Conservation (phyloP, 64 coral and sea anemone species). For the Hydrozoanthus tunicans region DNA sequence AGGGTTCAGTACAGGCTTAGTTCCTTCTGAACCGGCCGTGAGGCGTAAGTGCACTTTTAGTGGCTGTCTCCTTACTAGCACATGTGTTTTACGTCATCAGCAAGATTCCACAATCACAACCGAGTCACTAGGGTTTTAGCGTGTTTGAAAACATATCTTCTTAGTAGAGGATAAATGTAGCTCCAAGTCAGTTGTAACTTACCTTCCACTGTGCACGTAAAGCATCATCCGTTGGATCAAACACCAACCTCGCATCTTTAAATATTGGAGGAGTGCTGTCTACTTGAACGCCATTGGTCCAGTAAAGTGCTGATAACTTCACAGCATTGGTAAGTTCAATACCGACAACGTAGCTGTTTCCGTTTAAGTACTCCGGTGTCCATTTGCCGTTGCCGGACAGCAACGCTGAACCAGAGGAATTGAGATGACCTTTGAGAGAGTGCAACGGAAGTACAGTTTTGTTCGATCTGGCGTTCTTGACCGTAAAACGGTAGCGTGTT, state of each 20-base stretch:
- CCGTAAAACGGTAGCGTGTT: slow-evolving; percentile 66
- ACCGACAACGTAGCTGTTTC: slow-evolving; percentile 75
- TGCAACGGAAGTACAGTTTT: slow-evolving; percentile 73
- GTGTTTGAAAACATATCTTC: no score
- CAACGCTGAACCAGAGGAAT: slow-evolving; percentile 65
- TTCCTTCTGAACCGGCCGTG: no score
- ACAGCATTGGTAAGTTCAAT: slow-evolving; percentile 83
- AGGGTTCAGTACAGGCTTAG: no score
- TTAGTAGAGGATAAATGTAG: neutral
- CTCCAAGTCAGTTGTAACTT: neutral
- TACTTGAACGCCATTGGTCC: slow-evolving; percentile 83
- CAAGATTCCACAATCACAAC: neutral
- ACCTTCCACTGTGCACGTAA: slow-evolving; percentile 70
- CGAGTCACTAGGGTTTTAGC: no score
- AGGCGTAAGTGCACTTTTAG: no score
- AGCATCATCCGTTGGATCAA: slow-evolving; percentile 62
- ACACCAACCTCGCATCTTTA: slow-evolving; percentile 64
- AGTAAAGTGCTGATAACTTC: slow-evolving; percentile 53
- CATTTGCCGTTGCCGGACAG: slow-evolving; percentile 76
- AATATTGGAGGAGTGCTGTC: slow-evolving; percentile 83
- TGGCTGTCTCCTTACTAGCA: no score
- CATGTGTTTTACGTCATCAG: no score
- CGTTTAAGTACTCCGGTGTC: slow-evolving; percentile 55
- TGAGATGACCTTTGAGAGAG: slow-evolving; percentile 46
- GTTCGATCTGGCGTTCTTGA: slow-evolving; percentile 63